A percentile compares a stretch with the other conserved stretches of the same genome.
phyloP scores from a whole-genome alignment of 2,113 vertebrate genomes.

The Toxotes jaculatrix region DNA sequence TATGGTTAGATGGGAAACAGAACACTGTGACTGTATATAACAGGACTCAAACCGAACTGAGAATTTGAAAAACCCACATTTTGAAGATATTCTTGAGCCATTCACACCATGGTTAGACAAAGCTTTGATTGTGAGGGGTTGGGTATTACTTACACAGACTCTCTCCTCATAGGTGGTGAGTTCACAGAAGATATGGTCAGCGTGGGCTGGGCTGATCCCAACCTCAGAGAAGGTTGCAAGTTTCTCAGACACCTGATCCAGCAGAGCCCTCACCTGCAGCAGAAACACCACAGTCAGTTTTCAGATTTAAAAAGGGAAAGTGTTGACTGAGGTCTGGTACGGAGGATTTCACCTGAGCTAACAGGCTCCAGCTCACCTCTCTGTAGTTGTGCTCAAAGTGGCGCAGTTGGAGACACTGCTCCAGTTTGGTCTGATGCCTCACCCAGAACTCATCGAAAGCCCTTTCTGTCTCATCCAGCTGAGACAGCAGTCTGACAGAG shows the following conservation, averaged over 20 bases:
- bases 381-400: constrained; percentile 95
- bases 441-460: constrained; percentile 98
- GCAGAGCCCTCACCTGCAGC: constrained; percentile 87
- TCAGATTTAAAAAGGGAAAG: background rate
- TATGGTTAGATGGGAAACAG: background rate
- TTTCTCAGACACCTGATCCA: constrained; percentile 89
- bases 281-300: constrained; percentile 20
- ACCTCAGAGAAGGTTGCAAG: constrained; percentile 88
- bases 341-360: background rate
- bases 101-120: background rate
- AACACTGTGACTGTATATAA: too few species aligned
- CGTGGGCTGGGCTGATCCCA: constrained; percentile 92
- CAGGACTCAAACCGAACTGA: background rate
- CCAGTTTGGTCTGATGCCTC: constrained; percentile 93
- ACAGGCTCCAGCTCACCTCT: constrained; percentile 87
- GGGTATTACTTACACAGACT: constrained; percentile 85
- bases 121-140: background rate
- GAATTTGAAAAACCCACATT: background rate
- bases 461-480: constrained; percentile 92
- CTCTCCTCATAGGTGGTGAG: constrained; percentile 89
- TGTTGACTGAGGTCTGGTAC: background rate
- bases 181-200: constrained; percentile 91
- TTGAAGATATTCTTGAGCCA: background rate
- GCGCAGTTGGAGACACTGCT: constrained; percentile 93
- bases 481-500: constrained; percentile 88